Evolutionary conservation across 2,113 vertebrate species (phyloP).

Genomic region (Etia nguti): DNA sequence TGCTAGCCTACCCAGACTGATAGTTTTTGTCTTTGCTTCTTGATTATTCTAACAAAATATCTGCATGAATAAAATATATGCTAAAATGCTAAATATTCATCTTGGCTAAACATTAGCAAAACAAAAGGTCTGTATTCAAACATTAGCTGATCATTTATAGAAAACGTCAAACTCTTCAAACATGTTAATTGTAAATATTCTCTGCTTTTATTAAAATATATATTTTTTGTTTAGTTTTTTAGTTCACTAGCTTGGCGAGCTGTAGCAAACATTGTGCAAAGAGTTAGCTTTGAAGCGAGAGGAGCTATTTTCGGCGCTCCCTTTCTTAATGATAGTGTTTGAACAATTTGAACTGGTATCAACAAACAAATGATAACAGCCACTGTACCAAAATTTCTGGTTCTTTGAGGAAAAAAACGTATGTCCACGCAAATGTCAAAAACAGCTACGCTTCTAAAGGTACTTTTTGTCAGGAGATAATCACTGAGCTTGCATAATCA

Average conservation of each 20-base stretch:
- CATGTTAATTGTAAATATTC: neutral
- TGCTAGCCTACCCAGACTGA: neutral
- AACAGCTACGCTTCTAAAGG: neutral
- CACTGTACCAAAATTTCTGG: rapidly evolving
- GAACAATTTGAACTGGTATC: neutral
- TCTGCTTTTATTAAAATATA: neutral
- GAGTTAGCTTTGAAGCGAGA: rapidly evolving
- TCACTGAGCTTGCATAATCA: neutral
- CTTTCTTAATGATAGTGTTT: neutral
- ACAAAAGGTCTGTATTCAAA: rapidly evolving
- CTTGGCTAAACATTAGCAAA: neutral
- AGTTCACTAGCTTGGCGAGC: neutral
- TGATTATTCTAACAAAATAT: neutral
- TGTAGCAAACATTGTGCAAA: neutral
- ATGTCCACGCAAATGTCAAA: neutral
- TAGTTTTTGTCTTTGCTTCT: neutral
- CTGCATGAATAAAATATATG: neutral
- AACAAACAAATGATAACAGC: neutral
- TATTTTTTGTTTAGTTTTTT: neutral
- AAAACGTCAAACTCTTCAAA: neutral
- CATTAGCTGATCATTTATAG: neutral
- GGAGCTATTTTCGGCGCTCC: neutral
- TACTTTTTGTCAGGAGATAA: neutral
- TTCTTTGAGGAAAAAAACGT: neutral
- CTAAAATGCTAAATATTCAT: neutral